Conservation (phyloP, 92 coral and sea anemone species). For the Zoanthus gigantus region DNA sequence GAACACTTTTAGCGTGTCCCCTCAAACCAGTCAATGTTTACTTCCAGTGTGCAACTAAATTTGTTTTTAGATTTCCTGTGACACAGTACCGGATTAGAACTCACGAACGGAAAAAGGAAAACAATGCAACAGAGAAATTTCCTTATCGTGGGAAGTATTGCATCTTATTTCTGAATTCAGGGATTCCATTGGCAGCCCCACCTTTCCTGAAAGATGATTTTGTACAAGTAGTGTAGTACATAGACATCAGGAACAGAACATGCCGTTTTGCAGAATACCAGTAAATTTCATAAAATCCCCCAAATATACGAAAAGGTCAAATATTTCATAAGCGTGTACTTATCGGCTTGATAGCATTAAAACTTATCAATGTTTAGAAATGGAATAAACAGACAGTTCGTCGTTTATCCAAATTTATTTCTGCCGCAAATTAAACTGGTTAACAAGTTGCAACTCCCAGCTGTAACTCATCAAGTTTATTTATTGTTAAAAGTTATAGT, state of each 20-base stretch:
- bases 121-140: background rate
- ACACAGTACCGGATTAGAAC: background rate
- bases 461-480: background rate
- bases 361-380: background rate
- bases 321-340: background rate
- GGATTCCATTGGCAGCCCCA: constrained; percentile 1
- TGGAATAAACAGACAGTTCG: constrained; percentile 1
- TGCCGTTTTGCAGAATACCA: background rate
- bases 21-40: background rate
- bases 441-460: background rate
- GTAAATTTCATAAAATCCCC: background rate
- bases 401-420: background rate
- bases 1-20: background rate
- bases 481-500: background rate
- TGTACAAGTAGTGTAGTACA: background rate
- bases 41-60: background rate
- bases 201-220: constrained; percentile 25
- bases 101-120: constrained; percentile 29
- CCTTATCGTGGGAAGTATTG: constrained; percentile 37
- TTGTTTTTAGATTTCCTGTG: constrained; percentile 24
- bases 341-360: background rate
- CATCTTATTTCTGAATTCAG: background rate
- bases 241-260: background rate
- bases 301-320: background rate
- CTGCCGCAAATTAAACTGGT: background rate